phyloP scores from a whole-genome alignment of 2,888 invertebrate genomes.

The Ametastegia equiseti region DNA sequence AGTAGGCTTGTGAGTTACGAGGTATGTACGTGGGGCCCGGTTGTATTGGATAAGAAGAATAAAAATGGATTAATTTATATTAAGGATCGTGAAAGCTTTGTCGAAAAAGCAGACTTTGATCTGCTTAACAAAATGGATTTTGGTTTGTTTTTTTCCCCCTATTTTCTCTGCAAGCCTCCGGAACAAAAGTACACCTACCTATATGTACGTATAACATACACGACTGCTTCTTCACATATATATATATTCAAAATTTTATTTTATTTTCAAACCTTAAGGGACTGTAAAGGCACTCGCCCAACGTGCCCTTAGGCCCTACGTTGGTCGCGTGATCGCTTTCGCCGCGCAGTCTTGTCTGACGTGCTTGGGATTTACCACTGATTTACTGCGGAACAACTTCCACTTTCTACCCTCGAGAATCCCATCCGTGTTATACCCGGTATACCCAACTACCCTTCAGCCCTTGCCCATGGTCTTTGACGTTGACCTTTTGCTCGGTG shows the following conservation, averaged over 20 bases:
- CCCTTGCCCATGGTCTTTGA: neutral
- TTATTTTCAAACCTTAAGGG: neutral
- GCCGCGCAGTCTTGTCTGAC: conserved; percentile 36
- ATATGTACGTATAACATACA: too few species aligned
- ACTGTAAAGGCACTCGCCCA: neutral
- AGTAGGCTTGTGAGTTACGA: neutral
- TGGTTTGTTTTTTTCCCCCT: too few species aligned
- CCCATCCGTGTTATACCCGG: neutral
- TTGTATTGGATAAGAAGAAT: too few species aligned
- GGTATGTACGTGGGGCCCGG: too few species aligned
- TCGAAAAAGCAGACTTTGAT: too few species aligned
- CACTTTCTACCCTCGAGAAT: neutral
- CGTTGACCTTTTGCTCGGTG: conserved; percentile 31
- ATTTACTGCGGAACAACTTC: conserved; percentile 31
- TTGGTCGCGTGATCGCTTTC: conserved; percentile 41
- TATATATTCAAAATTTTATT: neutral
- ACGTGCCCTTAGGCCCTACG: conserved; percentile 2
- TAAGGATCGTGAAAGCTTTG: too few species aligned
- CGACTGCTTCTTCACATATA: too few species aligned
- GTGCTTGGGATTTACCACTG: conserved; percentile 45
- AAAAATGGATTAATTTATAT: too few species aligned
- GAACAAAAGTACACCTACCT: too few species aligned
- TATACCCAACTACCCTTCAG: neutral
- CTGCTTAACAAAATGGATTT: too few species aligned
- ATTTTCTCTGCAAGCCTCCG: too few species aligned